Base-by-base conservation (phyloP, 1,140 invertebrate species). In the Orussus abietinus region DNA sequence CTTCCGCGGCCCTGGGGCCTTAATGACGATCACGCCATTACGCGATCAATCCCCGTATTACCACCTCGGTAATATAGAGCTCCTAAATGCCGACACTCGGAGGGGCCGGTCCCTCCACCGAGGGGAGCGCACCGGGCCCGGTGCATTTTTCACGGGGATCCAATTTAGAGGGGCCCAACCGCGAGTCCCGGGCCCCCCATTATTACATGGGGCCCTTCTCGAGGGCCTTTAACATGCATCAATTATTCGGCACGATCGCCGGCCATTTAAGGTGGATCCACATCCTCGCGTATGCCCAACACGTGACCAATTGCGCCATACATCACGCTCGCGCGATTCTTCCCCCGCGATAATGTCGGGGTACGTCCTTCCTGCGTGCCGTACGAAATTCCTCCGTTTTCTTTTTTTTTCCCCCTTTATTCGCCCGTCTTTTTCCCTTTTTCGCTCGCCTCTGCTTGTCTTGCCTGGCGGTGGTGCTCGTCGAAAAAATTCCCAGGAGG, bases 181-280 rank as follows among this genome's bases (percentile, higher is more conserved):
- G 41, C 36, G 44, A 40, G 47, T 33, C 38, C 13, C 11, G 21
- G 32, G 43, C 43, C 52, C 53, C 53, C 55, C 54, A 47, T 57
- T 45, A 57, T 57, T 57, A 57, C 51, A 42, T 45, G 55, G 53
- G 54, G 53, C 31, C 51, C 48, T 39, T 47, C 53, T n/a, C n/a
- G n/a, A 49, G 41, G 49, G 46, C 41, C 49, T 43, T 32, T 38
- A 45, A 45, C 46, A 48, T 55, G 57, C 57, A 59, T 59, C 57
- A 51, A 59, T 59, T 59, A 59, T 59, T 59, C 54, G 45, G 51
- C 21, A 7, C 6, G 22, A n/a, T n/a, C n/a, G n/a, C n/a, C n/a
- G n/a, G n/a, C n/a, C n/a, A n/a, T n/a, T n/a, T n/a, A n/a, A n/a
- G n/a, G n/a, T n/a, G n/a, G n/a, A n/a, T n/a, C n/a, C n/a, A n/a